Percentiles rank a stretch among this genome's conserved stretches.
Evolutionary conservation across 2,113 vertebrate genomes (phyloP).

Genomic region (Silurus asotus): DNA sequence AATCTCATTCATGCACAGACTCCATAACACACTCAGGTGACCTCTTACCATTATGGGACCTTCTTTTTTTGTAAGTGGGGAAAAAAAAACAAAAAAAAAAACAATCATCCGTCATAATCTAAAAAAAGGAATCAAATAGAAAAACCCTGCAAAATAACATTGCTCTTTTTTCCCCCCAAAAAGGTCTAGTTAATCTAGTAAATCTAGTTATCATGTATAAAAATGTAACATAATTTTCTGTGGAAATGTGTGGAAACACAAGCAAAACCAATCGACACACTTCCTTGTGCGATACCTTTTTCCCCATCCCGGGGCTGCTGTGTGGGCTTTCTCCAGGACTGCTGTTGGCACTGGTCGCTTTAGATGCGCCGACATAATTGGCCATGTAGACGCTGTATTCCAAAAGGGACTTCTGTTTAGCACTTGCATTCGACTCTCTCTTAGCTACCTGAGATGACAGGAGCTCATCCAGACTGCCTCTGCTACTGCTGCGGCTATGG

Average conservation of each 20-base stretch:
- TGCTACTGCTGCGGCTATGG: conserved; percentile 90
- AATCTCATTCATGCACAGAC: neutral
- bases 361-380: conserved; percentile 80
- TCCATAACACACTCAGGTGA: conserved; percentile 1
- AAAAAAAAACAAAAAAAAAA: neutral
- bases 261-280: neutral
- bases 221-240: neutral
- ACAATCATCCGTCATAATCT: neutral
- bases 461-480: conserved; percentile 85
- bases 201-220: neutral
- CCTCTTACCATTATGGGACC: conserved; percentile 2
- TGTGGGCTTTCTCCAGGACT: conserved; percentile 84
- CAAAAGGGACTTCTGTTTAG: conserved; percentile 82
- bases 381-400: conserved; percentile 95
- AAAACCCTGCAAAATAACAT: neutral
- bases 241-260: neutral
- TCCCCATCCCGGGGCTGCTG: conserved; percentile 84
- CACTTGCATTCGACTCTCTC: conserved; percentile 74
- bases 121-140: neutral
- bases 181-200: no score
- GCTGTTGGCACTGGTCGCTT: conserved; percentile 70
- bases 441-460: conserved; percentile 77
- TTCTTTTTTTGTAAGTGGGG: neutral
- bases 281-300: conserved; percentile 78
- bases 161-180: neutral